Evolutionary conservation across 2,113 vertebrate genomes (phyloP), one percentile per base, ranked within the genome.

Genomic region (Ochotona curzoniae): DNA sequence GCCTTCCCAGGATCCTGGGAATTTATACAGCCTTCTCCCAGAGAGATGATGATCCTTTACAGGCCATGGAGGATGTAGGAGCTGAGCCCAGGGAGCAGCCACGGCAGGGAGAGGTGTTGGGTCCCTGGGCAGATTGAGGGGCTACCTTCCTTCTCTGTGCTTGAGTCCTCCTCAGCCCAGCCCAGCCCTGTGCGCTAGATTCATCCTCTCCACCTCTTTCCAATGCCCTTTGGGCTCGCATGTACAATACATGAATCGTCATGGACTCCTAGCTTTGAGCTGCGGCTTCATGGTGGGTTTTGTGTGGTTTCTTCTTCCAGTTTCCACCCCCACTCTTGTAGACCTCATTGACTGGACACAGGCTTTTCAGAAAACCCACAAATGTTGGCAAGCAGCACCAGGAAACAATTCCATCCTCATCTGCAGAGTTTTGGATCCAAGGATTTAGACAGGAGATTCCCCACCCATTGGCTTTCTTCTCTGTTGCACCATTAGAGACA

Each of bases 331-430:
- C 81, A n/a, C 26, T 57, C 64, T 28, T 60, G 47, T 73, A 94
- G 67, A 85, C 17, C 49, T 26, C 60, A 61, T n/a, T 2, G 25
- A 23, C 83, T 30, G 38, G 82, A 83, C n/a, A 5, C 10, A 69
- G 7, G 60, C 79, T 92, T 83, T 86, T 96, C 66, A 96, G 91
- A 97, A 96, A 96, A 54, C 66, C 66, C 66, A 17, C 25, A 75
- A 35, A 86, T 69, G 28, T 10, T 90, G 82, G 32, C 78, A 51
- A 12, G 70, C 49, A 11, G 32, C 9, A 15, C 47, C 81, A 69
- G 51, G 51, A 54, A 88, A 75, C 28, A n/a, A 78, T 47, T 54
- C 5, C 13, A 60, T 60, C 81, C 32, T 63, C 32, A 30, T 51
- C 61, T 76, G 47, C 73, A 75, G 82, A 14, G 35, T 66, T 93